Conservation (phyloP, 2,888 invertebrate genomes). For the Luffia ferchaultella region DNA sequence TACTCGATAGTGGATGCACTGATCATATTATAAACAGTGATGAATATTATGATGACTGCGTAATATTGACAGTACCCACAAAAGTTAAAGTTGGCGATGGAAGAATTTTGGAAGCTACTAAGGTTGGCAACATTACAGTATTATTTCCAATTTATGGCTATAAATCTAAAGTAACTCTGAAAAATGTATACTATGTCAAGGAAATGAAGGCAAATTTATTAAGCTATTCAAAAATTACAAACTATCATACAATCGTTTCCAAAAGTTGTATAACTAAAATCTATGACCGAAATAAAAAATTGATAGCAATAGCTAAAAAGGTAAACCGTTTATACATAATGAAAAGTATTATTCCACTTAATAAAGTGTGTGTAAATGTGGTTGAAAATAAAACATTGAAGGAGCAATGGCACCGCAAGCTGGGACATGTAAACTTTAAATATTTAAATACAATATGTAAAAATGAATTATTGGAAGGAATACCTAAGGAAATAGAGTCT, state of each 20-base stretch:
- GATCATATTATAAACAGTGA: not conserved
- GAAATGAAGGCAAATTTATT: not conserved
- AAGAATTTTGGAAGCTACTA: not conserved
- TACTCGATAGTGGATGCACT: not conserved
- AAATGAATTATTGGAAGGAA: constrained; percentile 10
- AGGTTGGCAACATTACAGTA: not conserved
- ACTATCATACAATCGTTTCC: not conserved
- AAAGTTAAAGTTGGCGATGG: not conserved
- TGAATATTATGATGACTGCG: not conserved
- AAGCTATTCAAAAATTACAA: not conserved
- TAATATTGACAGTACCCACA: not conserved
- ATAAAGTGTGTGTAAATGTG: not conserved
- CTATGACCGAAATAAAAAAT: not conserved
- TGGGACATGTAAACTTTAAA: constrained; percentile 14
- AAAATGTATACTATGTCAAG: not conserved
- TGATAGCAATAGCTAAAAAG: not conserved
- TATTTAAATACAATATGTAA: constrained; percentile 12
- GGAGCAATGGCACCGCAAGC: no score
- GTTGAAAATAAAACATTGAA: no score
- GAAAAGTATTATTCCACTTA: not conserved
- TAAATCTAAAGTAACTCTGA: not conserved
- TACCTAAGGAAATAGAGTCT: constrained; percentile 9
- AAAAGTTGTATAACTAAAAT: not conserved
- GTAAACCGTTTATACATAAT: not conserved
- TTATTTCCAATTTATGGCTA: not conserved